Percentiles rank a stretch among this genome's conserved stretches.
Conservation (phyloP, 2,797 vertebrate species). For the Enteromius fasciolatus region DNA sequence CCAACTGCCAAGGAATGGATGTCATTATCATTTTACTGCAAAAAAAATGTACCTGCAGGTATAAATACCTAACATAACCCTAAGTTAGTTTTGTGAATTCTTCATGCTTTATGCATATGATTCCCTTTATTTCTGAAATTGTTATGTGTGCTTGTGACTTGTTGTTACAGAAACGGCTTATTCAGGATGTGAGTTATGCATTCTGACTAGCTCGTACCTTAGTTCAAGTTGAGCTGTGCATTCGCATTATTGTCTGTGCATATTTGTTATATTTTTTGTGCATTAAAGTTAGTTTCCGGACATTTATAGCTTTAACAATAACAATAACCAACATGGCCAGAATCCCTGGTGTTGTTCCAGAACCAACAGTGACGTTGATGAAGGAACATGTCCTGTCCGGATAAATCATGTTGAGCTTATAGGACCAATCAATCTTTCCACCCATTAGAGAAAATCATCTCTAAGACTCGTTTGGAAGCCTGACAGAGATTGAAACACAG, state of each 20-base stretch:
- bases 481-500: neutral
- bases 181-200: neutral
- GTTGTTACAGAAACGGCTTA: neutral
- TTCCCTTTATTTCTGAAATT: neutral
- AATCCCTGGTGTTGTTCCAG: neutral
- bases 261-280: neutral
- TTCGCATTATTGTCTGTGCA: neutral
- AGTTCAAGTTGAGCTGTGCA: neutral
- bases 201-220: neutral
- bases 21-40: neutral
- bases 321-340: neutral
- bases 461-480: slow-evolving; percentile 7
- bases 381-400: neutral
- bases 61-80: neutral
- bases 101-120: neutral
- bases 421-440: neutral
- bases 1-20: neutral
- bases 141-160: neutral
- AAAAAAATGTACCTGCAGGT: neutral
- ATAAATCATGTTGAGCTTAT: neutral
- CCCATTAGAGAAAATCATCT: neutral
- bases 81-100: neutral
- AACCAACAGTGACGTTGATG: neutral
- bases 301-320: neutral
- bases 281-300: neutral